Evolutionary conservation across 2,888 invertebrate species (phyloP).

Genomic region (Brachyopa scutellaris): DNA sequence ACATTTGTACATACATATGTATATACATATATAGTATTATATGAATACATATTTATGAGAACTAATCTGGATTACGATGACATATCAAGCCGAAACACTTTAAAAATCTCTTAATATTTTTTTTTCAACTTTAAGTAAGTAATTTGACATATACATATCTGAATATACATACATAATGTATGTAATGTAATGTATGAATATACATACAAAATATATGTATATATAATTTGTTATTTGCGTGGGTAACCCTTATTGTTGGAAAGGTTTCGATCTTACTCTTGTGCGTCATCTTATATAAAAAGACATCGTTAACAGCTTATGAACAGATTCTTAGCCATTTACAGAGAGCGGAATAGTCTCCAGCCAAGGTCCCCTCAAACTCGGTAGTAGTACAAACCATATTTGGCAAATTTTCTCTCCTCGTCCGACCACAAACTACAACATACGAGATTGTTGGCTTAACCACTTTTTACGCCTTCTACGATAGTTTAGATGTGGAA

Average conservation of each 20-base stretch:
- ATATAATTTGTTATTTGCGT: neutral
- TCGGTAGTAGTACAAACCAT: constrained; percentile 52
- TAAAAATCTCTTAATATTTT: neutral
- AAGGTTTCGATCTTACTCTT: neutral
- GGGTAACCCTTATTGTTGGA: constrained; percentile 1
- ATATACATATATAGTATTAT: neutral
- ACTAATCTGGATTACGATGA: constrained; percentile 28
- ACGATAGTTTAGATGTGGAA: neutral
- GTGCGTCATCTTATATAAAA: neutral
- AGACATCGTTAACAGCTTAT: constrained; percentile 16
- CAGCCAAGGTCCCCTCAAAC: constrained; percentile 49
- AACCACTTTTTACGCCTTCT: constrained; percentile 50
- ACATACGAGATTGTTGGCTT: constrained; percentile 8
- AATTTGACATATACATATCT: no score
- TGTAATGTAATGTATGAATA: neutral
- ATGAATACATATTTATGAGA: neutral
- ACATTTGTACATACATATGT: no score
- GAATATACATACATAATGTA: no score
- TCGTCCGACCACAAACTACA: constrained; percentile 9
- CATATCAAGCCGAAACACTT: neutral
- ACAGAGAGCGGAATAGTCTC: constrained; percentile 33
- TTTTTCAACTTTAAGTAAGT: neutral
- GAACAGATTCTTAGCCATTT: constrained; percentile 39
- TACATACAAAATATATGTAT: neutral
- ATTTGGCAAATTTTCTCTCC: constrained; percentile 47